These are phyloP conservation scores for Hyphantria cunea DNA, from an alignment of 1,140 invertebrate genomes.

Conservation along the genomic window DNA sequence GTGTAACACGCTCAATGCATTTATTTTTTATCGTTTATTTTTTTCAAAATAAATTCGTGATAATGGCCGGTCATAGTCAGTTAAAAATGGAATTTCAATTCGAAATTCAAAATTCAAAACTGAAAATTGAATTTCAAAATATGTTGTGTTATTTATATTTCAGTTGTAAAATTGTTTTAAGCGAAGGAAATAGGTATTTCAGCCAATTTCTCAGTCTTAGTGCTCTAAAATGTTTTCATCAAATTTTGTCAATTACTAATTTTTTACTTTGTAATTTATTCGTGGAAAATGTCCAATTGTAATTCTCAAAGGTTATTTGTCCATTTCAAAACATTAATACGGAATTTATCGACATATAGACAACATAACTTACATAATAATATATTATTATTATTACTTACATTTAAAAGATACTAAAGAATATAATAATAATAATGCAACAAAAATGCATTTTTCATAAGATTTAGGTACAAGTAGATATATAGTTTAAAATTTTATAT, in stretches of 20 bases:
- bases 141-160: conserved; percentile 24
- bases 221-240: conserved; percentile 65
- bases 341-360: not conserved
- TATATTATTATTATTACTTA: conserved; percentile 1
- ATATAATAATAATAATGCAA: conserved; percentile 4
- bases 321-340: not conserved
- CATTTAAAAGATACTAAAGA: conserved; percentile 3
- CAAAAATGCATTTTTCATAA: conserved; percentile 1
- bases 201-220: conserved; percentile 76
- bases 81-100: conserved; percentile 8
- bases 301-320: not conserved
- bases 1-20: not conserved
- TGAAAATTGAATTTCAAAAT: conserved; percentile 15
- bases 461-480: conserved; percentile 9
- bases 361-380: not conserved
- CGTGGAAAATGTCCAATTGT: conserved; percentile 60
- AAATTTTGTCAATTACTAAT: conserved; percentile 43
- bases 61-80: conserved; percentile 9
- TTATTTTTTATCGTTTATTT: conserved; percentile 5
- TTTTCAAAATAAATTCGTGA: conserved; percentile 30
- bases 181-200: conserved; percentile 41
- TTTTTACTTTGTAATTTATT: conserved; percentile 34
- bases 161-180: conserved; percentile 12
- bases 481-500: conserved; percentile 8
- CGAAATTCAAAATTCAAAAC: conserved; percentile 4